Conservation (phyloP, 2,888 invertebrate species). For the Harpalus rubripes region DNA sequence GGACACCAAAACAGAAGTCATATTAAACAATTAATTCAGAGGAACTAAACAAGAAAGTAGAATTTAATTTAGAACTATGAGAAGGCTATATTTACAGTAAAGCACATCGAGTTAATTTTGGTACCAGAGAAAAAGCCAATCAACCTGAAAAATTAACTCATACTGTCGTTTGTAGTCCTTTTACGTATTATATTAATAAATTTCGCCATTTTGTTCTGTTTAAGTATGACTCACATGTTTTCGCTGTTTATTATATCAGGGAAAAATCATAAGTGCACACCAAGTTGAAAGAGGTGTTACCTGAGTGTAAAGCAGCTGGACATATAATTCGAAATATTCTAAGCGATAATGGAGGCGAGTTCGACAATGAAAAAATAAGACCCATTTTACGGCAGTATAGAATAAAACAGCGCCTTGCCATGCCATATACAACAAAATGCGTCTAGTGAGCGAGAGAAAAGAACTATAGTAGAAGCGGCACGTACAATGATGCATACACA, state of each 20-base stretch:
- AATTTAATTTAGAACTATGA: slow-evolving; percentile 69
- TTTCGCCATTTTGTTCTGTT: slow-evolving; percentile 48
- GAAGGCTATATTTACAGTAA: slow-evolving; percentile 70
- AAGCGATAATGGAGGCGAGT: neutral
- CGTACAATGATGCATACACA: slow-evolving; percentile 55
- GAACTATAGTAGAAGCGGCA: slow-evolving; percentile 41
- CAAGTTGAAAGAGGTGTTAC: slow-evolving; percentile 11
- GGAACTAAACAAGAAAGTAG: slow-evolving; percentile 69
- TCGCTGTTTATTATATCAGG: slow-evolving; percentile 23
- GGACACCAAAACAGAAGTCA: neutral
- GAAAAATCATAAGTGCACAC: slow-evolving; percentile 39
- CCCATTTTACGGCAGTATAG: neutral
- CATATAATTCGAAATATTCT: neutral
- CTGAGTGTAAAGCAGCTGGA: slow-evolving; percentile 24
- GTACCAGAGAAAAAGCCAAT: slow-evolving; percentile 67
- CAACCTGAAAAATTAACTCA: slow-evolving; percentile 69
- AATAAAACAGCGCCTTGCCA: slow-evolving; percentile 20
- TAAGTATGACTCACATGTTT: slow-evolving; percentile 46
- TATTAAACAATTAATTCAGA: slow-evolving; percentile 66
- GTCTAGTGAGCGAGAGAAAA: neutral
- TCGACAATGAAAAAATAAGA: neutral
- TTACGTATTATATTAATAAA: slow-evolving; percentile 51
- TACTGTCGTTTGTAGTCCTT: slow-evolving; percentile 71
- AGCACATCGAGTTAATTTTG: slow-evolving; percentile 69
- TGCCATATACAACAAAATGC: slow-evolving; percentile 40